phyloP scores from a whole-genome alignment of 2,888 invertebrate species.

The Buathra laborator region DNA sequence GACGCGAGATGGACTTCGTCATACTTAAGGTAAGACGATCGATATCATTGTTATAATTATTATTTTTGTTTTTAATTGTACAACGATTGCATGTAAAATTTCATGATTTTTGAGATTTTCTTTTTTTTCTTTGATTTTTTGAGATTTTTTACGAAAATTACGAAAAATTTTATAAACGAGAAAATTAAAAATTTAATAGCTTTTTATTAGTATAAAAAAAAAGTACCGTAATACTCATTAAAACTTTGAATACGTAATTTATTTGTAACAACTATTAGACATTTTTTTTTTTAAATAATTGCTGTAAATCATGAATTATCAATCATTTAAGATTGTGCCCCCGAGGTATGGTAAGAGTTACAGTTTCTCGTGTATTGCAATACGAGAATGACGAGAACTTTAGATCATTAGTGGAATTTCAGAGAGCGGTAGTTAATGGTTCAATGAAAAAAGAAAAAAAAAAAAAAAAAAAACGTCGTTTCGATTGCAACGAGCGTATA shows the following conservation, averaged over 20 bases:
- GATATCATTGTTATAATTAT: not conserved
- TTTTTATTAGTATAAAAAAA: no score
- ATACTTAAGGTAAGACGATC: conserved; percentile 77
- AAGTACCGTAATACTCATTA: no score
- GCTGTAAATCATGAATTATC: no score
- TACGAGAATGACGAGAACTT: not conserved
- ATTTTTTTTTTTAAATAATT: no score
- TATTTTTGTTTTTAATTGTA: not conserved
- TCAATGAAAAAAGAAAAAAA: not conserved
- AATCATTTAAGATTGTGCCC: not conserved
- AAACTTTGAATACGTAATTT: no score
- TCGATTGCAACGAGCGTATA: not conserved
- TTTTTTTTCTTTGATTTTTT: no score
- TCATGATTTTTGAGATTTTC: not conserved
- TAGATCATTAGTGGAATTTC: not conserved
- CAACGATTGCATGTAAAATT: not conserved
- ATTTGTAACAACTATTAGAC: no score
- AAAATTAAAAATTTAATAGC: no score
- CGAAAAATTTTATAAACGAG: no score
- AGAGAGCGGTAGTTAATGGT: not conserved
- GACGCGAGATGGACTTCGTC: conserved; percentile 78
- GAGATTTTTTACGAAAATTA: no score
- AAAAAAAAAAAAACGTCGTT: not conserved
- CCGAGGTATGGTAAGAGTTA: no score
- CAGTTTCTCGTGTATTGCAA: no score